phyloP scores from a whole-genome alignment of 1,140 invertebrate genomes.

The Cylas formicarius region DNA sequence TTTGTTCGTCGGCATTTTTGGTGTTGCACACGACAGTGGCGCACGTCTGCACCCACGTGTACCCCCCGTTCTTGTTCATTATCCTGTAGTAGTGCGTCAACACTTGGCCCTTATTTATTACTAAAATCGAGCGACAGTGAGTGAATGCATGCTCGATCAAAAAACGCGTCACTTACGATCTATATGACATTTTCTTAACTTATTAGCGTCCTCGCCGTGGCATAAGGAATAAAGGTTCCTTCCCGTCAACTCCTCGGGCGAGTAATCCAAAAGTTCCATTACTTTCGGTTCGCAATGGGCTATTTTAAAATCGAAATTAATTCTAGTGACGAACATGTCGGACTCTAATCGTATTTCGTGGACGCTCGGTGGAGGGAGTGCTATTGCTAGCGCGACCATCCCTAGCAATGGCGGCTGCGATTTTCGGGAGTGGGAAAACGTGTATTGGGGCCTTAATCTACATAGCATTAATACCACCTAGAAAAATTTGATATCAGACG shows the following conservation, averaged over 20 bases:
- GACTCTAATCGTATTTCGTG: slow-evolving; percentile 93
- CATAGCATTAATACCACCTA: slow-evolving; percentile 90
- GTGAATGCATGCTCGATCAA: no score
- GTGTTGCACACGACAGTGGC: slow-evolving; percentile 92
- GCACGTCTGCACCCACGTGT: slow-evolving; percentile 93
- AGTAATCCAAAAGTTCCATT: slow-evolving; percentile 86
- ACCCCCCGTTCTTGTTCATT: slow-evolving; percentile 93
- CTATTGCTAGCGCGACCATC: slow-evolving; percentile 90
- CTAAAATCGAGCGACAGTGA: slow-evolving; percentile 53
- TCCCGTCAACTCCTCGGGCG: slow-evolving; percentile 86
- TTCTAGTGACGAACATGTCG: slow-evolving; percentile 94
- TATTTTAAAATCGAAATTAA: slow-evolving; percentile 93
- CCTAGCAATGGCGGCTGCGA: slow-evolving; percentile 77
- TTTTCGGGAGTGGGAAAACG: slow-evolving; percentile 81
- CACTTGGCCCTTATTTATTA: slow-evolving; percentile 94
- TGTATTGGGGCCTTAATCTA: slow-evolving; percentile 82
- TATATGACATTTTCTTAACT: slow-evolving; percentile 84
- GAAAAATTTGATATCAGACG: slow-evolving; percentile 21
- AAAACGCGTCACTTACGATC: slow-evolving; percentile 69
- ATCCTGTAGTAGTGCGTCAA: slow-evolving; percentile 91
- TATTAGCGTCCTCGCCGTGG: slow-evolving; percentile 90
- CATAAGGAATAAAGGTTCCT: slow-evolving; percentile 90
- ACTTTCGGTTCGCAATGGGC: slow-evolving; percentile 96
- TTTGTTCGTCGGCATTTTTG: slow-evolving; percentile 92
- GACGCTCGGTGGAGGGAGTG: slow-evolving; percentile 89